Conservation (phyloP, 2,797 vertebrate genomes). For the Mico argentatus region DNA sequence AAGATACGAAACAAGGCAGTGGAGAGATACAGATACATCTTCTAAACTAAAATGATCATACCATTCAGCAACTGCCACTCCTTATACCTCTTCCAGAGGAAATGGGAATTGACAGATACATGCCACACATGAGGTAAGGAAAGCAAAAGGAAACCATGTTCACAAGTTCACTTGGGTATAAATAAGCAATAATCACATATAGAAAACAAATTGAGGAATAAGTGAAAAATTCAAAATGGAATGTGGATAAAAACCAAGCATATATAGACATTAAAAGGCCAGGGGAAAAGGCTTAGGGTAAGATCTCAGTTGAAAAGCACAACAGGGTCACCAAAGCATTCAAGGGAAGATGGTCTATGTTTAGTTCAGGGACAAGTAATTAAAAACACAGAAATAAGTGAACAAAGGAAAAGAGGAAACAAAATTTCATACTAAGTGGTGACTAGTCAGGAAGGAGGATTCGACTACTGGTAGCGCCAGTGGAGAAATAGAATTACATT, state of each 20-base stretch:
- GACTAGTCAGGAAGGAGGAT: background rate
- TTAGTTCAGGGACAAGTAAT: background rate
- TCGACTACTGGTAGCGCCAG: background rate
- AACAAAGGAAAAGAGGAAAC: slow-evolving; percentile 46
- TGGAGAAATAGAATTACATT: background rate
- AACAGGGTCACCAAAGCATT: background rate
- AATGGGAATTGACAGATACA: background rate
- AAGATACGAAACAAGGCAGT: slow-evolving; percentile 58
- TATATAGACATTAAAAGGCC: background rate
- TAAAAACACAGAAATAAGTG: background rate
- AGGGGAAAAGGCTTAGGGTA: background rate
- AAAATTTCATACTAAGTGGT: background rate
- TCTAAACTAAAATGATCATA: background rate
- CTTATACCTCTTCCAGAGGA: slow-evolving; percentile 11
- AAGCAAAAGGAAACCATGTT: slow-evolving; percentile 22
- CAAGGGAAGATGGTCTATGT: background rate
- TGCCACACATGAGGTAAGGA: background rate
- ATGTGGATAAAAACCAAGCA: background rate
- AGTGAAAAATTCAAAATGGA: background rate
- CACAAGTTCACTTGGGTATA: background rate
- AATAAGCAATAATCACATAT: slow-evolving; percentile 11
- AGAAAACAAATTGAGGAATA: background rate
- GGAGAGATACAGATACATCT: background rate
- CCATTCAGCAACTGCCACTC: background rate
- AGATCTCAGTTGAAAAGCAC: background rate